Evolutionary conservation across 2,888 invertebrate genomes (phyloP).

Genomic region (Melolontha melolontha): DNA sequence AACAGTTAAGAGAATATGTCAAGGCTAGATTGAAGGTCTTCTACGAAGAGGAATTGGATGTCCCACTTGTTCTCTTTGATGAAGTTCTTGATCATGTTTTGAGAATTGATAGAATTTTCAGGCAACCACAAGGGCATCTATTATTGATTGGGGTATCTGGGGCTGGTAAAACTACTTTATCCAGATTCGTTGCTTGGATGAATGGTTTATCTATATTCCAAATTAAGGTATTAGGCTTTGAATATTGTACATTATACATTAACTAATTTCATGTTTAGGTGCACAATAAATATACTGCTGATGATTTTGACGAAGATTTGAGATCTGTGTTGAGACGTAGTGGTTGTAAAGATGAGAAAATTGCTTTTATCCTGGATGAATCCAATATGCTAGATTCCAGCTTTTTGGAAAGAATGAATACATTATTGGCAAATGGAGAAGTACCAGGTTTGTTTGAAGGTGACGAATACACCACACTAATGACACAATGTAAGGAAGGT

Average conservation of each 20-base stretch:
- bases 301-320: constrained; percentile 99
- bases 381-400: constrained; percentile 99
- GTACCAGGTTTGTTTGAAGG: constrained; percentile 95
- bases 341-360: constrained; percentile 97
- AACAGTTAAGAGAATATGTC: constrained; percentile 95
- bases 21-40: constrained; percentile 97
- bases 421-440: constrained; percentile 97
- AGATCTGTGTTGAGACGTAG: constrained; percentile 87
- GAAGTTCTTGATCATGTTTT: constrained; percentile 99
- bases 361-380: constrained; percentile 99
- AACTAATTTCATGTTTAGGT: constrained; percentile 69
- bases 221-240: constrained; percentile 81
- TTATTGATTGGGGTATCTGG: constrained; percentile 98
- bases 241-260: background rate
- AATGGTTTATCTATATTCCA: constrained; percentile 99
- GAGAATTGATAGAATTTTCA: constrained; percentile 98
- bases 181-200: constrained; percentile 99
- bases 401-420: constrained; percentile 99
- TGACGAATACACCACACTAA: constrained; percentile 97
- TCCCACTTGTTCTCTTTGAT: constrained; percentile 97
- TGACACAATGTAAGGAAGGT: constrained; percentile 99
- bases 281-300: constrained; percentile 98
- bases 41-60: constrained; percentile 99
- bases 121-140: constrained; percentile 98
- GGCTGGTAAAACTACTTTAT: constrained; percentile 98